Evolutionary conservation across 37 sponge, comb jelly and placozoan species (phyloP).

Genomic region (Theonella swinhoei): DNA sequence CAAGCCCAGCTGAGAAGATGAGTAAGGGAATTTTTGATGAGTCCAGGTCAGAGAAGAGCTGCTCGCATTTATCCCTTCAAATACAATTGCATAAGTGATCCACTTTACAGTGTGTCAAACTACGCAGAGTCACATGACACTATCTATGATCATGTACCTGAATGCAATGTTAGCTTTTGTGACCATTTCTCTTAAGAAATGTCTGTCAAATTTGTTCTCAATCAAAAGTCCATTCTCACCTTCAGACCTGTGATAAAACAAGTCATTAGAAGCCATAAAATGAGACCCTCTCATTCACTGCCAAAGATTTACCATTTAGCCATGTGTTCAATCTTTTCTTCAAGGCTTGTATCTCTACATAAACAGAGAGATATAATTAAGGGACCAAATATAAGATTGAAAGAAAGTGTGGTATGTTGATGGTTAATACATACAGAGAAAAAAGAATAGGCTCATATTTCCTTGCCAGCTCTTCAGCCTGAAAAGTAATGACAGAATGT

Average conservation of each 20-base stretch:
- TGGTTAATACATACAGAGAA: no score
- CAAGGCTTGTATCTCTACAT: slow-evolving; percentile 29
- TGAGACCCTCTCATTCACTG: background rate
- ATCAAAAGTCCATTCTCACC: slow-evolving; percentile 43
- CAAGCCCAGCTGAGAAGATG: slow-evolving; percentile 77
- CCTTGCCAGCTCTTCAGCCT: no score
- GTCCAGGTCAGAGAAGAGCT: slow-evolving; percentile 24
- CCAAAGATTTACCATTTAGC: slow-evolving; percentile 52
- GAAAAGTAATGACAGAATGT: no score
- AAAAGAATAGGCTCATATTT: no score
- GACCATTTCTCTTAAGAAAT: slow-evolving; percentile 49
- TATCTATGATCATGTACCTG: no score
- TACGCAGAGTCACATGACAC: no score
- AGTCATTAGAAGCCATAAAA: background rate
- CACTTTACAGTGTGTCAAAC: no score
- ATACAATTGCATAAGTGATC: no score
- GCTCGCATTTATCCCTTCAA: slow-evolving; percentile 19
- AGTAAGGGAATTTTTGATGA: slow-evolving; percentile 44
- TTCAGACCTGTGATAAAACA: slow-evolving; percentile 23
- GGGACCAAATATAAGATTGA: no score
- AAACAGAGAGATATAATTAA: no score
- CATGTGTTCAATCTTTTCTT: slow-evolving; percentile 58
- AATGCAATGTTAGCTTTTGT: slow-evolving; percentile 37
- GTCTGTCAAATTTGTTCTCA: slow-evolving; percentile 20
- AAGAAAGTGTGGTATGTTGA: no score